Base-by-base conservation (phyloP, 1,140 invertebrate species). In the Holotrichia oblita region DNA sequence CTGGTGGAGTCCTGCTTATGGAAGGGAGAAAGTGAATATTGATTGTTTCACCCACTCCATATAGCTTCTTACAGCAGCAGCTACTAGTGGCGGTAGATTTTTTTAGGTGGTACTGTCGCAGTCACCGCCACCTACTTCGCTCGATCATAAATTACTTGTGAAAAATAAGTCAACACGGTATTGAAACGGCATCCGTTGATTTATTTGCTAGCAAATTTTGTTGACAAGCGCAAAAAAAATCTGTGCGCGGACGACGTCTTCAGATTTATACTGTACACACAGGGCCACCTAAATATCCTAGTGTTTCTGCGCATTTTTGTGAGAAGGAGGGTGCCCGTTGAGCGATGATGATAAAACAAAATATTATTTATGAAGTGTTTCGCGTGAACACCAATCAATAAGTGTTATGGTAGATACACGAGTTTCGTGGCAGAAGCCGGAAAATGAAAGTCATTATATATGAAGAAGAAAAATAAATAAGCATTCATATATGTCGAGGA, bases 131-230 rank as follows among this genome's bases (percentile, higher is more conserved):
- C 48, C 14, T 55, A 55, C 48, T 55, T 17, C 48, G 48, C n/a
- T 55, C 48, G 48, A 55, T 55, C 48, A 55, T 55, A 55, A 55
- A 55, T 55, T 55, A 55, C 48, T 55, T 55, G 48, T 55, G 48
- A 55, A 55, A 55, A 55, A 55, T 55, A 55, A 55, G 48, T 55
- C 48, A n/a, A 55, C 48, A 55, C 48, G 48, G 48, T 55, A 55
- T 55, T 55, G 48, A 55, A 55, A 55, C 48, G 48, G 48, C 48
- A 55, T 55, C 48, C 48, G 48, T 55, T 55, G 48, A 55, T 55
- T 55, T 55, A 55, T 55, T 55, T 17, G 48, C 48, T 14, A 17
- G 48, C 48, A 17, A 55, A 55, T 55, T 55, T 17, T 55, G 48
- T 55, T 55, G 48, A 55, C 48, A 55, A 55, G 48, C 48, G 48